Percentiles rank a stretch among this genome's conserved stretches.
These are phyloP conservation scores for Alviniconcha strummeri DNA, from an alignment of 2,888 invertebrate genomes.

Conservation along the genomic window DNA sequence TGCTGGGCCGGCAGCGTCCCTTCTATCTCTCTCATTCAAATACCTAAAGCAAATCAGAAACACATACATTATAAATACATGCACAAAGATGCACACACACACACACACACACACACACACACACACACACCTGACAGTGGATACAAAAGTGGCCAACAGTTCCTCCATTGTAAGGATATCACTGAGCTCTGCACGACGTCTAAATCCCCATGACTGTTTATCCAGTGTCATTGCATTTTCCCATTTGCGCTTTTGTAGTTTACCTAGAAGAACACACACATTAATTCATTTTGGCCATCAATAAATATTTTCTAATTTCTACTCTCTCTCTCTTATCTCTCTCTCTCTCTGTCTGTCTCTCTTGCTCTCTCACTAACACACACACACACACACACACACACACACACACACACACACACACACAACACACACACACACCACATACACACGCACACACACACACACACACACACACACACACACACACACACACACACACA, in stretches of 20 bases:
- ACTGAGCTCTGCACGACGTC: constrained; percentile 65
- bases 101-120: background rate
- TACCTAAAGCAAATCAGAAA: background rate
- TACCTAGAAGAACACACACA: constrained; percentile 38
- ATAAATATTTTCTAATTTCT: background rate
- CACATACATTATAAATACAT: background rate
- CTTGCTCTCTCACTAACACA: background rate
- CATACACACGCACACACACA: background rate
- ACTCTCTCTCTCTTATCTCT: background rate
- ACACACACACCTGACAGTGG: constrained; percentile 66
- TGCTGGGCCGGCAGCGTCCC: too few species aligned
- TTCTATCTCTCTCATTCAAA: too few species aligned
- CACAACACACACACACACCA: background rate
- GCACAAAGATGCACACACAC: background rate
- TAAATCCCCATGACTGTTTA: constrained; percentile 79
- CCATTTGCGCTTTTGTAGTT: constrained; percentile 85
- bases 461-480: constrained; percentile 10
- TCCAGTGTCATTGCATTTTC: constrained; percentile 97
- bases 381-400: background rate
- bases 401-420: constrained; percentile 11
- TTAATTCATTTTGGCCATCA: background rate
- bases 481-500: background rate
- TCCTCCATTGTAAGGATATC: constrained; percentile 74
- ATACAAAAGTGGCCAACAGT: constrained; percentile 74
- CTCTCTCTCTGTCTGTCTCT: background rate